phyloP scores from a whole-genome alignment of 2,113 vertebrate genomes.

The Nicator chloris region DNA sequence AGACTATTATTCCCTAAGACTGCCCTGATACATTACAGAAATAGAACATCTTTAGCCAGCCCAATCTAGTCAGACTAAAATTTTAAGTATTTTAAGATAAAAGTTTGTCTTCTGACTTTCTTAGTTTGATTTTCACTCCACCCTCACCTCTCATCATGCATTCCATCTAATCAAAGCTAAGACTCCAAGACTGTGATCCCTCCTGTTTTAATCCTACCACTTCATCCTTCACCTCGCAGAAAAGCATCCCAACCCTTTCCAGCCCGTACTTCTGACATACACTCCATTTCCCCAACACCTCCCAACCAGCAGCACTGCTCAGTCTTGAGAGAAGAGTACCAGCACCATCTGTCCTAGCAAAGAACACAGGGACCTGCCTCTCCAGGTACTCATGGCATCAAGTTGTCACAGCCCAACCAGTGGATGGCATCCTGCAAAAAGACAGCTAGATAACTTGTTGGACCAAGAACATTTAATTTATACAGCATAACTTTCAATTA shows the following conservation, averaged over 20 bases:
- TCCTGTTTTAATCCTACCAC: background rate
- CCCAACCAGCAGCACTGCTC: background rate
- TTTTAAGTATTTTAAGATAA: background rate
- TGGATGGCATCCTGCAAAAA: background rate
- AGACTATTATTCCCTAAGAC: background rate
- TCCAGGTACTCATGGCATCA: rapidly evolving
- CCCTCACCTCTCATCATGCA: background rate
- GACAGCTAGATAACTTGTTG: background rate
- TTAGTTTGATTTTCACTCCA: background rate
- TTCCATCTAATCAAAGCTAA: background rate
- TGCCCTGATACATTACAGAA: rapidly evolving
- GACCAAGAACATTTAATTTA: background rate
- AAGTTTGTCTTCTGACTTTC: background rate
- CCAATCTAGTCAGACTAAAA: background rate
- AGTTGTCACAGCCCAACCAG: background rate
- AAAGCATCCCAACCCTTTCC: background rate
- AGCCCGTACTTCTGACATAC: background rate
- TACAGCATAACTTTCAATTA: background rate
- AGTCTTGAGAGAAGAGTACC: background rate
- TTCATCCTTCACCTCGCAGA: background rate
- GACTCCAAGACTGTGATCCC: background rate
- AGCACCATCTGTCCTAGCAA: background rate
- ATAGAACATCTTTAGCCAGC: background rate
- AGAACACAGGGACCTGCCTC: background rate
- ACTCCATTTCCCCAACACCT: background rate